Base-by-base conservation (phyloP, 92 coral and sea anemone species). In the Hydrozoanthus gracilis region DNA sequence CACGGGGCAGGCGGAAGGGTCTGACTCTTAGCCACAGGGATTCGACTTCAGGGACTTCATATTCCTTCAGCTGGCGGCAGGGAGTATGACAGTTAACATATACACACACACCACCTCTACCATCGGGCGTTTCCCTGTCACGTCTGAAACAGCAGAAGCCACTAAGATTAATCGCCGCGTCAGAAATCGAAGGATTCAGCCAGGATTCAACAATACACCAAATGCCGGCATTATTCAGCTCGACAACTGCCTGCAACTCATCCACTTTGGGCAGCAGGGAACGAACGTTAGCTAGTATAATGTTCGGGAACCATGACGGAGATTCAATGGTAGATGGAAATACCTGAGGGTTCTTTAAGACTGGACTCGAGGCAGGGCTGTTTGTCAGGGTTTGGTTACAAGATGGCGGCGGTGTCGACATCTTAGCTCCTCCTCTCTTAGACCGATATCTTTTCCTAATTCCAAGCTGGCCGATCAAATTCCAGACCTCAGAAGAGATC, bases 391-490 rank as follows among this genome's bases (percentile, higher is more conserved):
- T 52, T 52, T 52, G 58, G 58, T 52, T 52, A 52, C 58, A 56
- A 56, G 64, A 56, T 4, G 64, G 7, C 64, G 64, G 64, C 64
- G 64, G 64, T 56, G 10, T 56, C 64, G 64, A 56, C 64, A 4
- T 56, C 64, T 56, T 56, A 56, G 64, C 64, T 56, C 7, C 64
- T 56, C 64, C 64, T 56, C 64, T 56, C 64, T 56, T 56, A 56
- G 64, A 56, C 64, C 10, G 64, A 56, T 56, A 56, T 56, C 6
- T 56, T 56, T 56, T 56, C 7, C 10, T 56, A 56, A 7, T 17
- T 51, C 54, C 83, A 4, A 77, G 61, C 17, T 56, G 64, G 64
- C 64, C 64, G 64, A 56, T 86, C 88, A 16, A n/a, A n/a, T n/a
- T n/a, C 58, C 58, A 52, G 58, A 52, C 58, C 58, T 52, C 58